Evolutionary conservation across 2,113 vertebrate genomes (phyloP).

Genomic region (Protobothrops mucrosquamatus): DNA sequence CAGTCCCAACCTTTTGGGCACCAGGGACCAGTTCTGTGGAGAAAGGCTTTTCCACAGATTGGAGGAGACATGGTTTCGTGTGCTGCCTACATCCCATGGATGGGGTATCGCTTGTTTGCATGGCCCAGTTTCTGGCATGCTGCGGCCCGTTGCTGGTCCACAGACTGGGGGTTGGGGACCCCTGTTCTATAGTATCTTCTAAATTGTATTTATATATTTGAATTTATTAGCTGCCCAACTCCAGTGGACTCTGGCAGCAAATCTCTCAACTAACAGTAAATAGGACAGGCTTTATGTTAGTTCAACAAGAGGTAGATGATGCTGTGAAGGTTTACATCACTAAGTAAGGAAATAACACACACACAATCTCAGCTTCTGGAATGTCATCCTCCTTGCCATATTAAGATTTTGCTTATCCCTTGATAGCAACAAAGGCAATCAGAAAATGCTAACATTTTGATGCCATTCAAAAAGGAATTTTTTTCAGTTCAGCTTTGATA

Average conservation of each 20-base stretch:
- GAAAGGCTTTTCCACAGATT: too few relatives aligned
- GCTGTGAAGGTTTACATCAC: not conserved
- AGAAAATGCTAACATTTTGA: not conserved
- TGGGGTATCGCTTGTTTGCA: too few relatives aligned
- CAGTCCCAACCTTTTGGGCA: too few relatives aligned
- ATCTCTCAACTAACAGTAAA: not conserved
- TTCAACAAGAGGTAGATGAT: not conserved
- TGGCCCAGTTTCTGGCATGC: too few relatives aligned
- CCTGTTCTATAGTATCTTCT: too few relatives aligned
- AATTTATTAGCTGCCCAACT: not conserved
- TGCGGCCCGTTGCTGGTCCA: too few relatives aligned
- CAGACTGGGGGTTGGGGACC: too few relatives aligned
- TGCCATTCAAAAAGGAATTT: not conserved
- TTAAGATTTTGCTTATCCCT: not conserved
- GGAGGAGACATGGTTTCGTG: too few relatives aligned
- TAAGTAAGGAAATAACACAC: not conserved
- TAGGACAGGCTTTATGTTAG: not conserved
- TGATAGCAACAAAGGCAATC: not conserved
- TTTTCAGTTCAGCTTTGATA: not conserved
- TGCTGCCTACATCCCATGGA: too few relatives aligned
- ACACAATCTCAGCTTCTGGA: constrained; percentile 34
- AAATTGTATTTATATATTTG: not conserved
- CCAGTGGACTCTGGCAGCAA: not conserved
- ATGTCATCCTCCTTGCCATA: not conserved
- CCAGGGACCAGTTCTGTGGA: too few relatives aligned